These are phyloP conservation scores for Pedionomus torquatus DNA, from an alignment of 2,113 vertebrate genomes.

Conservation along the genomic window DNA sequence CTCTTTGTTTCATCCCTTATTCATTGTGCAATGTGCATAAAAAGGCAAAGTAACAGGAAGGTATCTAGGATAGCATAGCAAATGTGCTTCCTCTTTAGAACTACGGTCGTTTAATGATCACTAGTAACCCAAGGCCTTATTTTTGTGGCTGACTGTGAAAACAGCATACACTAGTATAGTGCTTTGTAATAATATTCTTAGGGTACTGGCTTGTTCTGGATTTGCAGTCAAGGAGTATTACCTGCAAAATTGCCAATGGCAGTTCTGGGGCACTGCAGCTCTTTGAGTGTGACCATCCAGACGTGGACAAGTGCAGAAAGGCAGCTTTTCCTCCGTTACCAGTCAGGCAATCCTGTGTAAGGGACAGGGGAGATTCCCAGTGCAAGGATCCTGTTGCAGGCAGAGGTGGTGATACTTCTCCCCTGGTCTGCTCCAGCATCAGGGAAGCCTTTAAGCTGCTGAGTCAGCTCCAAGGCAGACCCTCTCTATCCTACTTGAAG, in stretches of 20 bases:
- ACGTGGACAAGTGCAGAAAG: background rate
- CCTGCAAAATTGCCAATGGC: background rate
- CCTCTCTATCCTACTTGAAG: background rate
- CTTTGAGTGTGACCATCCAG: background rate
- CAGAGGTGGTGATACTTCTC: background rate
- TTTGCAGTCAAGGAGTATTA: background rate
- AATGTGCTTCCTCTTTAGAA: background rate
- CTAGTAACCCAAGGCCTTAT: background rate
- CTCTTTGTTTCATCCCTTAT: background rate
- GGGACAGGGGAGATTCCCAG: background rate
- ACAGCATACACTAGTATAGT: background rate
- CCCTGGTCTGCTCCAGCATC: background rate
- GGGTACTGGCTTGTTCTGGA: background rate
- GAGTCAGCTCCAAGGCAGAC: background rate
- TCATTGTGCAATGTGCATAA: background rate
- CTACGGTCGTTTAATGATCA: background rate
- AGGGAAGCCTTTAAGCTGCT: too few species aligned
- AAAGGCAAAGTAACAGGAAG: background rate
- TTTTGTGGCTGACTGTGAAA: background rate
- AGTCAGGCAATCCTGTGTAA: background rate
- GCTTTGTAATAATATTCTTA: background rate
- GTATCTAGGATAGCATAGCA: background rate
- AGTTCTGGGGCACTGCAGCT: background rate
- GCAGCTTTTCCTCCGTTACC: background rate
- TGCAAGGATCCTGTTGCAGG: accelerated